A percentile compares a stretch with the other conserved stretches of the same genome.
These are phyloP conservation scores for Trissolcus basalis DNA, from an alignment of 1,140 invertebrate genomes.

Conservation along the genomic window DNA sequence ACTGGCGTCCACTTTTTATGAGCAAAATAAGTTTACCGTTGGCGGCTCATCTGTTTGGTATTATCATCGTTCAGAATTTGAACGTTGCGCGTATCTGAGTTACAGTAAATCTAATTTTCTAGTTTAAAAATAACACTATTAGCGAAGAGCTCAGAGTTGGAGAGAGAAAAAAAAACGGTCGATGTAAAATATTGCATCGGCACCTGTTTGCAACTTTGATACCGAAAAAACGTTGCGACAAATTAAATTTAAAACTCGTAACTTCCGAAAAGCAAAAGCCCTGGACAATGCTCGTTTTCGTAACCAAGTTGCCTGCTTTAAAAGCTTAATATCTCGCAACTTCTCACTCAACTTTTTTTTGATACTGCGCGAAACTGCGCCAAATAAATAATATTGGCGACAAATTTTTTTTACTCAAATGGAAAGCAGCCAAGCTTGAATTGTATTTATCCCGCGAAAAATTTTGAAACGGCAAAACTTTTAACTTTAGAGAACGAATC, in stretches of 20 bases:
- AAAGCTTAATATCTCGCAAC: slow-evolving; percentile 32
- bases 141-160: not conserved
- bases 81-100: no score
- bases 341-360: slow-evolving; percentile 37
- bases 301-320: slow-evolving; percentile 17
- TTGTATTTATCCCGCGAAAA: no score
- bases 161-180: slow-evolving; percentile 3
- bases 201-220: slow-evolving; percentile 21
- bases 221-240: slow-evolving; percentile 21
- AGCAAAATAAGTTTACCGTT: no score
- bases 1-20: no score
- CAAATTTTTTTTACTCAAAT: slow-evolving; percentile 1
- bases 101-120: no score
- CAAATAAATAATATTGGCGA: slow-evolving; percentile 27
- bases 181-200: slow-evolving; percentile 32
- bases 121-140: not conserved
- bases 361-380: not conserved
- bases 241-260: slow-evolving; percentile 36
- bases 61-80: no score
- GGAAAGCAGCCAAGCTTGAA: not conserved
- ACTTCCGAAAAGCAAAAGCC: slow-evolving; percentile 21
- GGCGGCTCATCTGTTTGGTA: no score
- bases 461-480: no score
- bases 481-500: no score
- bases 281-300: slow-evolving; percentile 33